A percentile compares a stretch with the other conserved stretches of the same genome.
These are phyloP conservation scores for Agrochola macilenta DNA, from an alignment of 2,888 invertebrate genomes.

Conservation along the genomic window DNA sequence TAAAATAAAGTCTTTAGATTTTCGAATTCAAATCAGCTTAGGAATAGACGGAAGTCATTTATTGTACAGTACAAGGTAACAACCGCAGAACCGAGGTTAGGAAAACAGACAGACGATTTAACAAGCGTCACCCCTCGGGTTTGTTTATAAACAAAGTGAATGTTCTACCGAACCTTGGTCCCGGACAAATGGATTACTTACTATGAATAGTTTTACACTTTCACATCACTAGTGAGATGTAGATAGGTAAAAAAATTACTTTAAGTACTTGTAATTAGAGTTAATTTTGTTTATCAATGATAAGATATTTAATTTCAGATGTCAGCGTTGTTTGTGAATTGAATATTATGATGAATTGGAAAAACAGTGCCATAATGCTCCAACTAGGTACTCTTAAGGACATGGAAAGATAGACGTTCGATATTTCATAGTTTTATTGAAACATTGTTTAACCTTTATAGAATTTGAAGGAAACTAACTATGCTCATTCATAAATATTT, in stretches of 20 bases:
- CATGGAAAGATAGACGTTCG: background rate
- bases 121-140: slow-evolving; percentile 48
- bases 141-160: slow-evolving; percentile 71
- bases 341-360: background rate
- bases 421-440: background rate
- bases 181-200: slow-evolving; percentile 55
- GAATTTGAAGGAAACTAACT: background rate
- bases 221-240: slow-evolving; percentile 10
- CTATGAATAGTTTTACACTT: slow-evolving; percentile 58
- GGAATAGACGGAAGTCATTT: slow-evolving; percentile 25
- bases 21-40: slow-evolving; percentile 32
- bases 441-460: background rate
- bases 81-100: slow-evolving; percentile 33
- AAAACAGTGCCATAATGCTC: background rate
- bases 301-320: background rate
- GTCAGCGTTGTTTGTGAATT: background rate
- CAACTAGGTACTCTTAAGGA: background rate
- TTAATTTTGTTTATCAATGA: slow-evolving; percentile 12
- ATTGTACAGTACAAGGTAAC: slow-evolving; percentile 14
- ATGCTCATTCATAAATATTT: background rate
- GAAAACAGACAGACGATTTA: slow-evolving; percentile 57
- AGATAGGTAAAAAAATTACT: slow-evolving; percentile 28
- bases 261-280: background rate
- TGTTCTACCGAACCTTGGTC: slow-evolving; percentile 63
- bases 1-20: background rate